These are phyloP conservation scores for Acipenser transmontanus DNA, from an alignment of 2,797 vertebrate genomes.

Conservation along the genomic window DNA sequence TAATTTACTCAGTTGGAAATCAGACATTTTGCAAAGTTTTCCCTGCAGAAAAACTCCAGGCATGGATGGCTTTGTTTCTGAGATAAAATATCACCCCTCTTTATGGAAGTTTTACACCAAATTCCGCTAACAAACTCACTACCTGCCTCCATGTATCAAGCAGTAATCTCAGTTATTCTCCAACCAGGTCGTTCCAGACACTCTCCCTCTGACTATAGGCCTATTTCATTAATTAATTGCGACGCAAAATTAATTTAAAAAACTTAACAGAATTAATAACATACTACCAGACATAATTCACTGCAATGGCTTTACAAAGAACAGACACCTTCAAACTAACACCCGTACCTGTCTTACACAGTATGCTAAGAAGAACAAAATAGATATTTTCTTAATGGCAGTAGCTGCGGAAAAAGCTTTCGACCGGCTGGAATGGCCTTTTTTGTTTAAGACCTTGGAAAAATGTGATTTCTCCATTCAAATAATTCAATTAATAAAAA, in stretches of 20 bases:
- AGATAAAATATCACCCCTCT: neutral
- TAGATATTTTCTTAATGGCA: neutral
- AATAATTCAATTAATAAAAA: neutral
- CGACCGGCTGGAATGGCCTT: neutral
- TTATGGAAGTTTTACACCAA: neutral
- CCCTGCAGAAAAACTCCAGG: neutral
- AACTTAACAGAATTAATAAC: neutral
- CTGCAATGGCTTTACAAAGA: neutral
- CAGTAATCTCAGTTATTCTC: no score
- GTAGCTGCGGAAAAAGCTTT: neutral
- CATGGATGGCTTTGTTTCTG: neutral
- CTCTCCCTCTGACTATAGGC: neutral
- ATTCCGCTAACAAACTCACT: neutral
- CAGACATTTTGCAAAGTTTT: neutral
- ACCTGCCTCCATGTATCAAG: neutral
- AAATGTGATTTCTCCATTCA: neutral
- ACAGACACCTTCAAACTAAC: neutral
- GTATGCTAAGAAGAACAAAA: neutral
- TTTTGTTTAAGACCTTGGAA: neutral
- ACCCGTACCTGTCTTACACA: neutral
- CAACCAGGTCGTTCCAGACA: neutral
- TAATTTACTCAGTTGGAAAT: neutral
- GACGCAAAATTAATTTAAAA: neutral
- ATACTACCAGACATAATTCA: neutral
- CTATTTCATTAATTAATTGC: neutral